These are phyloP conservation scores for Donacobius atricapilla DNA, from an alignment of 2,113 vertebrate species.

Conservation along the genomic window DNA sequence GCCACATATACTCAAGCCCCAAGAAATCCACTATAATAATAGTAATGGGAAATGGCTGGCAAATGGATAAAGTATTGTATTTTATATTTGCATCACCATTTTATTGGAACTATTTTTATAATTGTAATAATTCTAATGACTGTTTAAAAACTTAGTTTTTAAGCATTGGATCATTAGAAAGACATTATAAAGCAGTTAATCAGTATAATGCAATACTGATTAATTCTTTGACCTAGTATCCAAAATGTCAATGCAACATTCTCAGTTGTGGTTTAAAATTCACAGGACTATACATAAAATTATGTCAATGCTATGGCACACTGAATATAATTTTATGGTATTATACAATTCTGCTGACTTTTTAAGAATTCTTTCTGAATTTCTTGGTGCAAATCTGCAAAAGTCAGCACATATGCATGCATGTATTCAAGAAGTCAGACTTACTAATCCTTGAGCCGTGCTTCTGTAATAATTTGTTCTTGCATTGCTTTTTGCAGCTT, in stretches of 20 bases:
- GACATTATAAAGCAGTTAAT: conserved; percentile 63
- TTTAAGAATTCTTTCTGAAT: conserved; percentile 23
- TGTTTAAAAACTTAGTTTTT: conserved; percentile 42
- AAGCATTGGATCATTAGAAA: conserved; percentile 38
- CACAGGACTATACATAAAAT: background rate
- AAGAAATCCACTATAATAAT: background rate
- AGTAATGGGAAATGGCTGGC: background rate
- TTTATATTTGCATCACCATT: background rate
- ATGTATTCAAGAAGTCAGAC: background rate
- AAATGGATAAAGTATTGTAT: background rate
- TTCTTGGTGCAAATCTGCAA: background rate
- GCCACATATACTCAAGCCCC: background rate
- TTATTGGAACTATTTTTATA: background rate
- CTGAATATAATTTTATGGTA: background rate
- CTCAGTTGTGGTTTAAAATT: background rate
- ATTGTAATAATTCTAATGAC: conserved; percentile 32
- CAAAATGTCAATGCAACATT: background rate
- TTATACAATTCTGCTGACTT: background rate
- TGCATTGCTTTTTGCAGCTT: conserved; percentile 85
- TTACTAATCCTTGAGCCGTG: conserved; percentile 37
- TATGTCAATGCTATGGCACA: background rate
- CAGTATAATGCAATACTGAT: conserved; percentile 50
- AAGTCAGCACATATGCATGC: background rate
- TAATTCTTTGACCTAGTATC: background rate
- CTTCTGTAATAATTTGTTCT: conserved; percentile 72